Percentiles rank a stretch among this genome's conserved stretches.
Evolutionary conservation across 2,113 vertebrate genomes (phyloP).

Genomic region (Solea senegalensis): DNA sequence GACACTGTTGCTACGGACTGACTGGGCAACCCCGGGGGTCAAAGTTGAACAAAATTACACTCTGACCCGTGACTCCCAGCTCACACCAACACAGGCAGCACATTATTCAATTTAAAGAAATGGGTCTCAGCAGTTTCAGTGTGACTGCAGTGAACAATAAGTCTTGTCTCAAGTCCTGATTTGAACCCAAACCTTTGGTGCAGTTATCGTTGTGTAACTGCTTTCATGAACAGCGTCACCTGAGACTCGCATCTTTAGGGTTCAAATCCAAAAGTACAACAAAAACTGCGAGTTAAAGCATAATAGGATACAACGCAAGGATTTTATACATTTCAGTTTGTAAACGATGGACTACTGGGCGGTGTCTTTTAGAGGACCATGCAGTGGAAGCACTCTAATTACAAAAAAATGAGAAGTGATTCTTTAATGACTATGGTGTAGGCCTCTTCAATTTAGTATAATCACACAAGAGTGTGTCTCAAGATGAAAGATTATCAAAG

Average conservation of each 20-base stretch:
- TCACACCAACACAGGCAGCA: background rate
- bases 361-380: constrained; percentile 52
- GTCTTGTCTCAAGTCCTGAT: background rate
- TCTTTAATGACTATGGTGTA: constrained; percentile 75
- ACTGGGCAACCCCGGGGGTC: background rate
- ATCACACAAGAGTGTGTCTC: constrained; percentile 73
- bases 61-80: background rate
- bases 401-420: constrained; percentile 75
- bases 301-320: background rate
- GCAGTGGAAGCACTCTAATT: constrained; percentile 66
- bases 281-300: background rate
- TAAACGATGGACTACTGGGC: background rate
- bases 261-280: background rate
- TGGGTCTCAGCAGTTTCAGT: background rate
- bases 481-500: constrained; percentile 80
- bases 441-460: constrained; percentile 78
- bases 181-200: background rate
- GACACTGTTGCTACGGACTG: background rate
- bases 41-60: constrained; percentile 10
- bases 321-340: background rate
- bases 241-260: background rate
- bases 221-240: background rate
- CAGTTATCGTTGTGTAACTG: background rate
- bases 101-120: background rate
- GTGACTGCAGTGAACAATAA: background rate